Percentiles rank a stretch among this genome's conserved stretches.
These are phyloP conservation scores for Gortyna flavago DNA, from an alignment of 2,888 invertebrate species.

Conservation along the genomic window DNA sequence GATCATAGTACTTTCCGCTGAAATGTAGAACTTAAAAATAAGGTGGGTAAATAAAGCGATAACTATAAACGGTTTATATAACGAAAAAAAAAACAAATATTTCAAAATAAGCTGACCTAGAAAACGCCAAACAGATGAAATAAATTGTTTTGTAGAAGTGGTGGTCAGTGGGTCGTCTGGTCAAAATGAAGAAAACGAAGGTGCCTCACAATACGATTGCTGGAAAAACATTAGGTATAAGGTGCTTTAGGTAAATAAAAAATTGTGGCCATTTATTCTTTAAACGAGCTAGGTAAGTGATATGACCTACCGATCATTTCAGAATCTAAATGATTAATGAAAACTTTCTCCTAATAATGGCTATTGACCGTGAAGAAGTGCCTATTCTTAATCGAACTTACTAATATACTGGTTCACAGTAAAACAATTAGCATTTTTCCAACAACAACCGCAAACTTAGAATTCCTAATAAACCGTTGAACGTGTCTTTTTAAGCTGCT, in stretches of 20 bases:
- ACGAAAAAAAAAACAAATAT: neutral
- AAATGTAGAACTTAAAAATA: neutral
- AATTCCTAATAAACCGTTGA: constrained; percentile 60
- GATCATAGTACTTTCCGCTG: neutral
- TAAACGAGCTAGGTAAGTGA: neutral
- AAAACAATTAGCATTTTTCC: constrained; percentile 34
- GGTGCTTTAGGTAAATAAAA: neutral
- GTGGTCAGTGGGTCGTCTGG: too few relatives aligned
- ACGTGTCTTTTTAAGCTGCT: constrained; percentile 59
- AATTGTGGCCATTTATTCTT: constrained; percentile 13
- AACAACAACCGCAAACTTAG: constrained; percentile 28
- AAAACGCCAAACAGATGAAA: neutral
- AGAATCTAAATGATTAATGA: neutral
- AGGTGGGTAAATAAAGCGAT: neutral
- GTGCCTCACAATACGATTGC: neutral
- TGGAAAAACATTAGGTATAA: neutral
- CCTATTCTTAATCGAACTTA: neutral
- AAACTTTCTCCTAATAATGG: constrained; percentile 7
- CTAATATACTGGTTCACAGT: neutral
- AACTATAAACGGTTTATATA: too few relatives aligned
- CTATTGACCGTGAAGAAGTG: neutral
- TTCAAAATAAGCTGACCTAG: neutral
- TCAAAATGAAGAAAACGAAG: constrained; percentile 1
- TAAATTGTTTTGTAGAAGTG: neutral
- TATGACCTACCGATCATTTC: neutral